These are phyloP conservation scores for Rafetus swinhoei DNA, from an alignment of 2,113 vertebrate species.

Conservation along the genomic window DNA sequence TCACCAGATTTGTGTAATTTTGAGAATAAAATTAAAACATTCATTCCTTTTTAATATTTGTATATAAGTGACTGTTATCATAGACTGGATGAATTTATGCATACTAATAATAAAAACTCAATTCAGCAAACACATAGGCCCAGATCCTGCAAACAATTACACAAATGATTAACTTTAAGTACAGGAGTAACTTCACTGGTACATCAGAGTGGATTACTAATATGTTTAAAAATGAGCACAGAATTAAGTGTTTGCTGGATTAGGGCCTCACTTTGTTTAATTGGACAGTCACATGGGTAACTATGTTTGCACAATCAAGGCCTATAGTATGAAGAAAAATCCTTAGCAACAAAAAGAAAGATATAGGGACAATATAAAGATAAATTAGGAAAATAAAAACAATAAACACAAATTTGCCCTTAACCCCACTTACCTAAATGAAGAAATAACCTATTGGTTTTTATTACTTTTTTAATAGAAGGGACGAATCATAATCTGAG, in stretches of 20 bases:
- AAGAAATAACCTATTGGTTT: not conserved
- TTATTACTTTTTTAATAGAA: not conserved
- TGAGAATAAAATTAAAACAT: not conserved
- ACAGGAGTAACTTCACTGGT: not conserved
- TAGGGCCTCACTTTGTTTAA: not conserved
- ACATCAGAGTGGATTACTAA: not conserved
- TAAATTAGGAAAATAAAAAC: constrained; percentile 11
- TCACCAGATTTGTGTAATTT: not conserved
- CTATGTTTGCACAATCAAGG: not conserved
- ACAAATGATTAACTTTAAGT: not conserved
- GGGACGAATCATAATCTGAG: not conserved
- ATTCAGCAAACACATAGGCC: not conserved
- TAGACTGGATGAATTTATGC: not conserved
- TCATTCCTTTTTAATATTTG: not conserved
- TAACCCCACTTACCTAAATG: not conserved
- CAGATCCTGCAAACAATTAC: not conserved
- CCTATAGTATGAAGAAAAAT: not conserved
- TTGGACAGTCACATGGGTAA: not conserved
- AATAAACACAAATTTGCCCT: not conserved
- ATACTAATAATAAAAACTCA: not conserved
- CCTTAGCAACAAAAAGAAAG: not conserved
- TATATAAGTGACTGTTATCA: not conserved
- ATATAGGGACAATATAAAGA: not conserved
- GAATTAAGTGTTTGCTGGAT: not conserved
- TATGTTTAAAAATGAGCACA: not conserved